Conservation (phyloP, 2,888 invertebrate genomes). For the Anthophora plumipes region DNA sequence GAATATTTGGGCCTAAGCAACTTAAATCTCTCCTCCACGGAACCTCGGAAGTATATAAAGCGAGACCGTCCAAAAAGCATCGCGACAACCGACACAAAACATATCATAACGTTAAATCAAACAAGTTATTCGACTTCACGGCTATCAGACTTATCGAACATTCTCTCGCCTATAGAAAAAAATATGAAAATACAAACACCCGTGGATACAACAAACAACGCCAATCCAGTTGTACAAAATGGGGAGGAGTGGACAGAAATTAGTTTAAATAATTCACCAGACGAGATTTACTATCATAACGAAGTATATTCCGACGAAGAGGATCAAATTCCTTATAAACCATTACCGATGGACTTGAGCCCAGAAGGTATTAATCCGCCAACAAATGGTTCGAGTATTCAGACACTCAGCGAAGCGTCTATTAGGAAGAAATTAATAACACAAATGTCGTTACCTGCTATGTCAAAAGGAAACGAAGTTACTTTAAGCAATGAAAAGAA, state of each 20-base stretch:
- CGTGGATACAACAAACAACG: conserved; percentile 61
- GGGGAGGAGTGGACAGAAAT: conserved; percentile 91
- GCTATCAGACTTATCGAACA: conserved; percentile 76
- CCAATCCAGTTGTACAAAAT: conserved; percentile 74
- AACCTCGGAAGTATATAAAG: conserved; percentile 82
- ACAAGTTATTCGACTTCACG: conserved; percentile 78
- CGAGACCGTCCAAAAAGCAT: conserved; percentile 81
- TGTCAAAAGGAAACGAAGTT: conserved; percentile 80
- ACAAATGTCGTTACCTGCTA: conserved; percentile 85
- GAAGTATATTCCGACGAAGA: conserved; percentile 85
- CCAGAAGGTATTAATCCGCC: conserved; percentile 78
- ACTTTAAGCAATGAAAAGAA: conserved; percentile 76
- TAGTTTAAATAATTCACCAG: conserved; percentile 89
- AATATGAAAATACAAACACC: conserved; percentile 76
- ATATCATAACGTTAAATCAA: conserved; percentile 73
- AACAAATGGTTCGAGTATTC: conserved; percentile 50
- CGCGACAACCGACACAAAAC: conserved; percentile 77
- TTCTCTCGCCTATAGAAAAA: conserved; percentile 74
- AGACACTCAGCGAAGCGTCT: conserved; percentile 69
- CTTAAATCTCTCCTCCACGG: conserved; percentile 80
- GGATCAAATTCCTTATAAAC: conserved; percentile 85
- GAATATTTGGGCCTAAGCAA: conserved; percentile 81
- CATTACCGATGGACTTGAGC: conserved; percentile 81
- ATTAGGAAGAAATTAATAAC: conserved; percentile 81
- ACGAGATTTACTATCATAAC: conserved; percentile 87